A percentile compares a stretch with the other conserved stretches of the same genome.
Conservation (phyloP, 2,888 invertebrate genomes). For the Pherbina coryleti region DNA sequence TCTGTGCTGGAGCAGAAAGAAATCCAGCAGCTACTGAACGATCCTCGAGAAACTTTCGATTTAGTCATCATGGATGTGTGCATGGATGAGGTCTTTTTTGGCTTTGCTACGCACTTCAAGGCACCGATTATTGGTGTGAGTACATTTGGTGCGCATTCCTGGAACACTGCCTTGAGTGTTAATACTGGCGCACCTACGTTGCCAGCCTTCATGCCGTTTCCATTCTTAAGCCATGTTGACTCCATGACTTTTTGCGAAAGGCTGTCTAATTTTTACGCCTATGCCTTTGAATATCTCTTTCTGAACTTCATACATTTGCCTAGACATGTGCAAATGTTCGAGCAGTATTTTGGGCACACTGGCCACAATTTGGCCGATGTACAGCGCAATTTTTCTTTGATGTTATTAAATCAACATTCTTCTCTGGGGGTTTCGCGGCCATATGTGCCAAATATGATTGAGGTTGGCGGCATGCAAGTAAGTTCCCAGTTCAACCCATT, state of each 20-base stretch:
- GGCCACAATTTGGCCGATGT: slow-evolving; percentile 45
- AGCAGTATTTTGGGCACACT: slow-evolving; percentile 49
- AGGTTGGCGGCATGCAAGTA: slow-evolving; percentile 59
- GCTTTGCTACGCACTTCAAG: slow-evolving; percentile 62
- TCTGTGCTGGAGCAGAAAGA: slow-evolving; percentile 45
- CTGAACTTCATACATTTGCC: slow-evolving; percentile 51
- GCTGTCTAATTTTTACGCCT: slow-evolving; percentile 52
- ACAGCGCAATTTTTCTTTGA: slow-evolving; percentile 50
- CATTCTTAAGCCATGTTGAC: slow-evolving; percentile 51
- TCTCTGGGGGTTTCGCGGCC: slow-evolving; percentile 54
- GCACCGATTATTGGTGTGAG: slow-evolving; percentile 63
- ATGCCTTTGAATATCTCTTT: slow-evolving; percentile 44
- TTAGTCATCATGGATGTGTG: slow-evolving; percentile 67
- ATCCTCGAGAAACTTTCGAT: slow-evolving; percentile 65
- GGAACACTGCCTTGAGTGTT: slow-evolving; percentile 46
- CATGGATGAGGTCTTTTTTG: slow-evolving; percentile 65
- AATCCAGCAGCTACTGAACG: slow-evolving; percentile 55
- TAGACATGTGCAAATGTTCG: slow-evolving; percentile 48
- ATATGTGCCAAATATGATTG: slow-evolving; percentile 58
- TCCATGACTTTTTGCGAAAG: slow-evolving; percentile 60
- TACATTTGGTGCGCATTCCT: slow-evolving; percentile 60
- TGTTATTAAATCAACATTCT: slow-evolving; percentile 56
- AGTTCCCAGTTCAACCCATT: slow-evolving; percentile 49
- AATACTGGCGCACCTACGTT: slow-evolving; percentile 51
- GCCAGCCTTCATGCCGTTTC: slow-evolving; percentile 53